A percentile compares a stretch with the other conserved stretches of the same genome.
Conservation (phyloP, 2,797 vertebrate species). For the Sebastes iracundus region DNA sequence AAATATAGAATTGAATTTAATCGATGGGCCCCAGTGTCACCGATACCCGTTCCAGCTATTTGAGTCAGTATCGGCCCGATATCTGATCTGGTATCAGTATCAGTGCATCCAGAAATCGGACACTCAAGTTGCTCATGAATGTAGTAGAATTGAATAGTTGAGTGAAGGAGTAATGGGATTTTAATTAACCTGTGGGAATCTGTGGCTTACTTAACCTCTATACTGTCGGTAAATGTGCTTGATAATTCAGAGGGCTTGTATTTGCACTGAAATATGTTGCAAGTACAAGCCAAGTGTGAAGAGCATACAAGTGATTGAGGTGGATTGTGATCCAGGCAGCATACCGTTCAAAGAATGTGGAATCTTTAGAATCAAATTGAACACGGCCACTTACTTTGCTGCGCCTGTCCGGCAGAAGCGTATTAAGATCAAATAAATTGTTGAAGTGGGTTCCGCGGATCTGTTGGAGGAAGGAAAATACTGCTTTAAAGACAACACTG, state of each 20-base stretch:
- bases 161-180: not conserved
- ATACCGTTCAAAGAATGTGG: not conserved
- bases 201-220: no score
- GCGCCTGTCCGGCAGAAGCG: conserved; percentile 26
- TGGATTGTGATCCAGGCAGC: not conserved
- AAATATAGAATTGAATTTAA: no score
- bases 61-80: no score
- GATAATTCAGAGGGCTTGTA: not conserved
- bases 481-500: not conserved
- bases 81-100: no score
- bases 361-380: not conserved
- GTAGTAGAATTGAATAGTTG: not conserved
- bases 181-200: no score
- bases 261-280: not conserved
- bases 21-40: no score
- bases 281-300: not conserved
- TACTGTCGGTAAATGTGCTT: not conserved
- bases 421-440: conserved; percentile 26
- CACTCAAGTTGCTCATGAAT: not conserved
- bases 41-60: no score
- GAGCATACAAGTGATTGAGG: not conserved
- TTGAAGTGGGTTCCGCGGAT: conserved; percentile 22
- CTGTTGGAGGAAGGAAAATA: conserved; percentile 35
- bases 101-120: no score
- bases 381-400: conserved; percentile 51